These are phyloP conservation scores for Phrynocephalus guinanensis DNA, from an alignment of 2,797 vertebrate species.

Conservation along the genomic window DNA sequence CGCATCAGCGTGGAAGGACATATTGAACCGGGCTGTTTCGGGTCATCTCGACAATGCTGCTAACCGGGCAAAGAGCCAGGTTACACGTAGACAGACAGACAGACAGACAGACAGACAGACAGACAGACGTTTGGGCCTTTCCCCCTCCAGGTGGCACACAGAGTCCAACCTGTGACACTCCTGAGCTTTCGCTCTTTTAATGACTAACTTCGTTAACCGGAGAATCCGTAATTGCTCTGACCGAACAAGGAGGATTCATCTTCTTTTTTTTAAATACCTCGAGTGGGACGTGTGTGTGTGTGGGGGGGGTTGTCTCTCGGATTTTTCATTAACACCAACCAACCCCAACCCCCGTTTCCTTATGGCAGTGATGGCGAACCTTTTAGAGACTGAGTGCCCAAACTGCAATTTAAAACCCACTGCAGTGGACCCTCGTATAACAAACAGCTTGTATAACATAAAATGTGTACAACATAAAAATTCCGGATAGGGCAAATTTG, in stretches of 20 bases:
- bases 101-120: background rate
- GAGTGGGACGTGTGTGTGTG: background rate
- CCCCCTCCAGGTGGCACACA: no score
- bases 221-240: constrained; percentile 52
- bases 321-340: constrained; percentile 7
- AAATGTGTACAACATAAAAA: no score
- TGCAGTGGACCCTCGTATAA: no score
- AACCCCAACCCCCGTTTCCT: background rate
- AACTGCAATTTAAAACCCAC: no score
- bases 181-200: constrained; percentile 35
- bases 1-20: no score
- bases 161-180: background rate
- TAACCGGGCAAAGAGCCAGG: no score
- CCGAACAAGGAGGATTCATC: constrained; percentile 47
- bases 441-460: no score
- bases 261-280: background rate
- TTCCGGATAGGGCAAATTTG: no score
- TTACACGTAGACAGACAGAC: background rate
- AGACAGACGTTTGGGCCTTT: background rate
- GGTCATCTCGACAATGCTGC: no score
- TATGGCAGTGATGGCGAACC: background rate
- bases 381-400: no score
- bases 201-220: constrained; percentile 69
- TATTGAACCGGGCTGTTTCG: no score
- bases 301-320: no score